Base-by-base conservation (phyloP, 30 jellyfish, hydroid and myxozoan genomes). In the Hydractinia echinata region DNA sequence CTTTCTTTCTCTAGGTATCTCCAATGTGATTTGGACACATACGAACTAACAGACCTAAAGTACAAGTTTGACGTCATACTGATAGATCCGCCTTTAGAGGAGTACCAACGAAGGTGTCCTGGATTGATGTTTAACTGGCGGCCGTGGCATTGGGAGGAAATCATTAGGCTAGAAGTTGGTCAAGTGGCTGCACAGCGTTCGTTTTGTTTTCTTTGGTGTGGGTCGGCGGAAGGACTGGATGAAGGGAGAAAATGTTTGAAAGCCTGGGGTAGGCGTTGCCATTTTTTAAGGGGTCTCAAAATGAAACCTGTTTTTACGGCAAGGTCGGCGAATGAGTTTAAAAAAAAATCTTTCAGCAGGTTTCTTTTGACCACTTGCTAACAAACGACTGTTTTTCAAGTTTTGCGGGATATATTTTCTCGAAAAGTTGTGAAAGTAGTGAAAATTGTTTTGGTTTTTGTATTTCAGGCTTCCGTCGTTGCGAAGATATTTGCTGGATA, bases 131-230 rank as follows among this genome's bases (percentile, higher is more conserved):
- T 86, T 83, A 88, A 80, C 72, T 86, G 96, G 97, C 81, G 88
- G 66, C 96, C 97, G 51, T 94, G 99, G 99, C 87, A 83, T 49
- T 94, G 99, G 99, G 99, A 94, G 9, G 99, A 94, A 95, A 89
- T 94, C 19, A 86, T 88, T 83, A 83, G 87, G 61, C 88, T 94
- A 49, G 96, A 94, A 58, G 85, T 94, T 5, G 96, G 93, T 8
- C 96, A 86, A 58, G 96, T 89, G 19, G 97, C 96, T 52, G 96
- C 99, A 9, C 96, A 84, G 78, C 95, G 99, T 16, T 85, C 97
- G 51, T 94, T 94, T 83, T 71, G 87, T 76, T 94, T 94, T 71
- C 84, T 94, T 8, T 94, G 99, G 99, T 94, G 99, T 78, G 99
- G 99, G 51, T 85, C 97, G 4, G 91, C 96, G 2, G 99, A 94